These are phyloP conservation scores for Nephotettix cincticeps DNA, from an alignment of 1,140 invertebrate species.

Conservation along the genomic window DNA sequence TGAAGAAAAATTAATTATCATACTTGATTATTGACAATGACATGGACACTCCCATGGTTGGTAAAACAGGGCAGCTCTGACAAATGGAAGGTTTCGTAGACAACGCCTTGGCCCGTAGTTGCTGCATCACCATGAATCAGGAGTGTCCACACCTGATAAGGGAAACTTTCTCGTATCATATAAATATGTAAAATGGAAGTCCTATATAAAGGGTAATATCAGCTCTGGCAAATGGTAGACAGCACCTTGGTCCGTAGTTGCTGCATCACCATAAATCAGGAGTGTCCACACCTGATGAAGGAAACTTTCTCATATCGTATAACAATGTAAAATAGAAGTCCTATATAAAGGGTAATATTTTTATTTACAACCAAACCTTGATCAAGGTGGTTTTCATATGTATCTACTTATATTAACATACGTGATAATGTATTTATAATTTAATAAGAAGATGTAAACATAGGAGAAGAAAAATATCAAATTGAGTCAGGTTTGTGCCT, in stretches of 20 bases:
- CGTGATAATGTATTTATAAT: too few relatives aligned
- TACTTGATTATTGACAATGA: conserved; percentile 89
- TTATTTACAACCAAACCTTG: too few relatives aligned
- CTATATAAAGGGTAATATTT: neutral
- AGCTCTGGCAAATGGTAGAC: too few relatives aligned
- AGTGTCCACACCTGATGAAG: conserved; percentile 68
- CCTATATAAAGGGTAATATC: neutral
- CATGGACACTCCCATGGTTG: conserved; percentile 85
- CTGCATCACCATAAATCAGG: conserved; percentile 87
- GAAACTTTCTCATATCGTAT: neutral
- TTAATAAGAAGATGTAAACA: too few relatives aligned
- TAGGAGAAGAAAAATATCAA: too few relatives aligned
- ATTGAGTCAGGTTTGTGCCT: too few relatives aligned
- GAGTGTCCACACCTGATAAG: conserved; percentile 68
- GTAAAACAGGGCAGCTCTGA: conserved; percentile 83
- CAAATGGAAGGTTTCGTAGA: conserved; percentile 87
- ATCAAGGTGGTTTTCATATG: too few relatives aligned
- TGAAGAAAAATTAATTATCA: too few relatives aligned
- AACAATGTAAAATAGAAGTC: neutral
- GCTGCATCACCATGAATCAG: conserved; percentile 90
- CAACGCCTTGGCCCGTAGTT: conserved; percentile 81
- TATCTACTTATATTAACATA: too few relatives aligned
- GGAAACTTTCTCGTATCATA: neutral
- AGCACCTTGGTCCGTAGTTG: conserved; percentile 82
- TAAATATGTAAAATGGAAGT: neutral